phyloP scores from a whole-genome alignment of 2,888 invertebrate genomes.

The Pilophorus perplexus region DNA sequence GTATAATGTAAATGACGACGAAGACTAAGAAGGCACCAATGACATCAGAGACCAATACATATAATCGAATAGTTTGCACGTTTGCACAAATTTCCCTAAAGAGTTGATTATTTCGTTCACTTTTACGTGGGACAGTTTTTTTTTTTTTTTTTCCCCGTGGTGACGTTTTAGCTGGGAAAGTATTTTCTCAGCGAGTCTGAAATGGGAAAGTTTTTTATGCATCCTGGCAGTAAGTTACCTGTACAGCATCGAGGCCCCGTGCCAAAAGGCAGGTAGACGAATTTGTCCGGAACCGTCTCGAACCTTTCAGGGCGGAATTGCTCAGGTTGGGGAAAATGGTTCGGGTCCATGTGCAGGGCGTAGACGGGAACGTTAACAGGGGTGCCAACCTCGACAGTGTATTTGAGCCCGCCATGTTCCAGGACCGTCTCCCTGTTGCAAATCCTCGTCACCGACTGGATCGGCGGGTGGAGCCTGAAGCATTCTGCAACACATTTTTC shows the following conservation, averaged over 20 bases:
- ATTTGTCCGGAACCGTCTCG: background rate
- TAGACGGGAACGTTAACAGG: conserved; percentile 42
- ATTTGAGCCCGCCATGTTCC: conserved; percentile 14
- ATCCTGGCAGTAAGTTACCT: too few species aligned
- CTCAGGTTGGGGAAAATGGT: conserved; percentile 36
- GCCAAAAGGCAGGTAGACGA: conserved; percentile 42
- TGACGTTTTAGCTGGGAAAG: too few species aligned
- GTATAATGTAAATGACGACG: too few species aligned
- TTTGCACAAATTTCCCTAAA: too few species aligned
- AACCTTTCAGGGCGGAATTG: conserved; percentile 42
- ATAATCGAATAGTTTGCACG: too few species aligned
- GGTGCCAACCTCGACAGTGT: conserved; percentile 35
- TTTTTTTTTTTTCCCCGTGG: too few species aligned
- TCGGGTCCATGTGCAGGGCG: conserved; percentile 42
- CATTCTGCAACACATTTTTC: conserved; percentile 34
- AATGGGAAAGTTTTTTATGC: too few species aligned
- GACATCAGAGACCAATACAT: too few species aligned
- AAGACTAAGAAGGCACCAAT: too few species aligned
- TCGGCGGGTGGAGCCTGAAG: conserved; percentile 37
- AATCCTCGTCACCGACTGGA: conserved; percentile 39
- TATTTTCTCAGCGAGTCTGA: too few species aligned
- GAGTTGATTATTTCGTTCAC: too few species aligned
- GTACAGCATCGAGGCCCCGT: conserved; percentile 40
- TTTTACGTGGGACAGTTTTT: too few species aligned
- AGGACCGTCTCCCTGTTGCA: conserved; percentile 37